These are phyloP conservation scores for Notoglanidium macrostoma DNA, from an alignment of 2,797 vertebrate species.

Conservation along the genomic window DNA sequence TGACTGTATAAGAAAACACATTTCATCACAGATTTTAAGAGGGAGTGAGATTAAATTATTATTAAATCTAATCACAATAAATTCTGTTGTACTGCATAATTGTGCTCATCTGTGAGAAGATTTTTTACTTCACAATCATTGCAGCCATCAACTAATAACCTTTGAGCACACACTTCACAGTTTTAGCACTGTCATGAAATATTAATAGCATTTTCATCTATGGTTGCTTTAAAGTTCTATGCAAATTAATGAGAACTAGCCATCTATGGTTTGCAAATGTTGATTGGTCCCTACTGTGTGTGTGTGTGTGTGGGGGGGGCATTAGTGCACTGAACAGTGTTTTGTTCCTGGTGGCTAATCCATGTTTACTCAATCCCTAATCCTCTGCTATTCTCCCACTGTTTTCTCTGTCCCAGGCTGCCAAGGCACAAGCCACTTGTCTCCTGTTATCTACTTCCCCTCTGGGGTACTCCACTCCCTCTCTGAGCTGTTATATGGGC, in stretches of 20 bases:
- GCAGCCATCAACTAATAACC: too few relatives aligned
- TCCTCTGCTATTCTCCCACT: conserved; percentile 62
- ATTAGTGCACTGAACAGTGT: conserved; percentile 63
- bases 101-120: background rate
- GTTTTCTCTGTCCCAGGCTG: conserved; percentile 51
- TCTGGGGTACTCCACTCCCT: conserved; percentile 65
- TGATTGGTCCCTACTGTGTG: background rate
- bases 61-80: too few relatives aligned
- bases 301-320: conserved; percentile 47
- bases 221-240: background rate
- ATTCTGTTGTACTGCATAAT: too few relatives aligned
- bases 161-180: background rate
- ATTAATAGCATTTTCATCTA: background rate
- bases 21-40: background rate
- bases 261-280: background rate
- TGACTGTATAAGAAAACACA: too few relatives aligned
- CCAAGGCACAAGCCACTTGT: conserved; percentile 53
- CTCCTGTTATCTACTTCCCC: conserved; percentile 54
- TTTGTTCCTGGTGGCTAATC: conserved; percentile 70
- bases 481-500: conserved; percentile 72
- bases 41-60: background rate
- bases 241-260: background rate
- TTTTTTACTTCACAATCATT: background rate
- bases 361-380: conserved; percentile 63
- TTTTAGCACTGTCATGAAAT: background rate